Evolutionary conservation across 2,888 invertebrate genomes (phyloP).

Genomic region (Nemotelus pantherinus): DNA sequence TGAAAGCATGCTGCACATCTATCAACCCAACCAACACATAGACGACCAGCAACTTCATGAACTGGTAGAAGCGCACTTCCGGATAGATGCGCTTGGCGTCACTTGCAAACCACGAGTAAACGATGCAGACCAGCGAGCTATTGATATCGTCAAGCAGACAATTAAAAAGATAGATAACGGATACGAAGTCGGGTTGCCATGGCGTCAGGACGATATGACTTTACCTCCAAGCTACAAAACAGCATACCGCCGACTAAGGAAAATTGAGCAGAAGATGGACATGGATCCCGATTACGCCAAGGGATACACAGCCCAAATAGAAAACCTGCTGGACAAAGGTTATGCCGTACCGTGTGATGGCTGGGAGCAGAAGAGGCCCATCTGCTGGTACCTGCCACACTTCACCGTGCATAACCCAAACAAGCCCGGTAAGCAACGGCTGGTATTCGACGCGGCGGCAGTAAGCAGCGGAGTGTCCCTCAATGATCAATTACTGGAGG

Average conservation of each 20-base stretch:
- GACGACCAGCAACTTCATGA: neutral
- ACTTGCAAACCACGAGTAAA: neutral
- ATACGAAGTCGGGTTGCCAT: neutral
- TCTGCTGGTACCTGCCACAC: conserved; percentile 18
- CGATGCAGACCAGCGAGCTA: conserved; percentile 5
- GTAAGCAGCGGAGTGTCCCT: neutral
- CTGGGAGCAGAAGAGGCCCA: neutral
- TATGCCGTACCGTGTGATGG: neutral
- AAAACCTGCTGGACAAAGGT: neutral
- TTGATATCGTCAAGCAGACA: neutral
- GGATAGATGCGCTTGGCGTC: conserved; percentile 2
- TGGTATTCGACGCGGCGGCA: conserved; percentile 20
- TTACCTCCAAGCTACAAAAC: conserved; percentile 2
- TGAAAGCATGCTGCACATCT: neutral
- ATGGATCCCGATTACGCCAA: neutral
- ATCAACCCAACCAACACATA: conserved; percentile 13
- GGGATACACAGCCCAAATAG: conserved; percentile 3
- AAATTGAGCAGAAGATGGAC: neutral
- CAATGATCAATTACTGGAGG: neutral
- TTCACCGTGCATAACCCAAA: neutral
- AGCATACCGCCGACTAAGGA: neutral
- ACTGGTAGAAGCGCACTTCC: conserved; percentile 7
- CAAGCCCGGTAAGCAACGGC: conserved; percentile 10
- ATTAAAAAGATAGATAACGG: neutral
- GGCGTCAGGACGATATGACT: neutral